Evolutionary conservation across 1,140 invertebrate species (phyloP).

Genomic region (Zaprionus taronus): DNA sequence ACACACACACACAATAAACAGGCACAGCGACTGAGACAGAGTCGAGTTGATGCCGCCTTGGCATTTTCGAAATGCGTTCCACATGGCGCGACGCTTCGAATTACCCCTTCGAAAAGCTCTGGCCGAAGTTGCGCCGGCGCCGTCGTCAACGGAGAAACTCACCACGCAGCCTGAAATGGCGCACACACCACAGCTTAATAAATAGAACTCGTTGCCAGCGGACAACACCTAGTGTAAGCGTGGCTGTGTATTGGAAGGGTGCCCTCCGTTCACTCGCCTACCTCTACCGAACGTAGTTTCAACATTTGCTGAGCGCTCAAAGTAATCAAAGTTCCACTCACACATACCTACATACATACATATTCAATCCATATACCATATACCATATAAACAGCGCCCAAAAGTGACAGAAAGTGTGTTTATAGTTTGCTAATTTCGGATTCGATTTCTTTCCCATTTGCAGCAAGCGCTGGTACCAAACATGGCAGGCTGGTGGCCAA

Average conservation of each 20-base stretch:
- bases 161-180: slow-evolving; percentile 64
- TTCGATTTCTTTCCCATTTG: slow-evolving; percentile 44
- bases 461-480: slow-evolving; percentile 64
- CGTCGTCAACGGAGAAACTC: slow-evolving; percentile 44
- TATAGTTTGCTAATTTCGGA: slow-evolving; percentile 45
- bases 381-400: background rate
- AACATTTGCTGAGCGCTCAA: slow-evolving; percentile 54
- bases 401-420: slow-evolving; percentile 18
- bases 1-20: slow-evolving; percentile 25
- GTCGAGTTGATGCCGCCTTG: slow-evolving; percentile 53
- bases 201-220: slow-evolving; percentile 83
- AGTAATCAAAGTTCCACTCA: slow-evolving; percentile 43
- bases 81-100: slow-evolving; percentile 29
- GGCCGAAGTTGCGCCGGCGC: slow-evolving; percentile 50
- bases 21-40: background rate
- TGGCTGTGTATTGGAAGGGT: slow-evolving; percentile 84
- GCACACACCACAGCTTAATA: slow-evolving; percentile 82
- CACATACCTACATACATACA: background rate
- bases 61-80: slow-evolving; percentile 70
- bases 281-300: slow-evolving; percentile 45
- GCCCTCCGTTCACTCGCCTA: slow-evolving; percentile 64
- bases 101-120: slow-evolving; percentile 67
- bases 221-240: slow-evolving; percentile 85
- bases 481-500: slow-evolving; percentile 79
- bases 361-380: background rate